Evolutionary conservation across 2,113 vertebrate genomes (phyloP).

Genomic region (Campylomormyrus tamandua): DNA sequence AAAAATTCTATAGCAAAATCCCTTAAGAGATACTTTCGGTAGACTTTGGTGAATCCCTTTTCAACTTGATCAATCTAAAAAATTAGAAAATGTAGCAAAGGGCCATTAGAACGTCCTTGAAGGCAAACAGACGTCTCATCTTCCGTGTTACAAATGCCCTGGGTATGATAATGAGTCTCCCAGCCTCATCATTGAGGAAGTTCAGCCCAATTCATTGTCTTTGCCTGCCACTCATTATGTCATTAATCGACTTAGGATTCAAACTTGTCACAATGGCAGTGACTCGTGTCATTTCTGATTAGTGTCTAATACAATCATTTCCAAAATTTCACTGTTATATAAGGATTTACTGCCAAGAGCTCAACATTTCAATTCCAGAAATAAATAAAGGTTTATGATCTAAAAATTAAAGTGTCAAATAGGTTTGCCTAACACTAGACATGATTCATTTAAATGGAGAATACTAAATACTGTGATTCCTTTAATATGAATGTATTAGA

Average conservation of each 20-base stretch:
- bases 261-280: neutral
- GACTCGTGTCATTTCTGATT: conserved; percentile 7
- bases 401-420: neutral
- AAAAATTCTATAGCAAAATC: conserved; percentile 10
- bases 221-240: neutral
- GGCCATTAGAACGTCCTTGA: conserved; percentile 48
- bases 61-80: conserved; percentile 48
- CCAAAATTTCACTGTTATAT: neutral
- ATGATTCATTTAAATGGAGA: neutral
- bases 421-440: neutral
- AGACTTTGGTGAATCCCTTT: conserved; percentile 34
- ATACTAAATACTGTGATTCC: neutral
- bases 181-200: neutral
- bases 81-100: conserved; percentile 46
- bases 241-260: conserved; percentile 5
- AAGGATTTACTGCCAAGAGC: neutral
- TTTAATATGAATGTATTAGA: neutral
- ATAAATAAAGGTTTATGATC: neutral
- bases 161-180: conserved; percentile 29
- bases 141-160: conserved; percentile 34
- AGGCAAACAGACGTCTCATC: conserved; percentile 49
- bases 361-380: neutral
- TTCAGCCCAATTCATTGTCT: neutral
- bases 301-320: neutral
- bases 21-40: conserved; percentile 22